Conservation (phyloP, 2,888 invertebrate genomes). For the Melinopterus prodromus region DNA sequence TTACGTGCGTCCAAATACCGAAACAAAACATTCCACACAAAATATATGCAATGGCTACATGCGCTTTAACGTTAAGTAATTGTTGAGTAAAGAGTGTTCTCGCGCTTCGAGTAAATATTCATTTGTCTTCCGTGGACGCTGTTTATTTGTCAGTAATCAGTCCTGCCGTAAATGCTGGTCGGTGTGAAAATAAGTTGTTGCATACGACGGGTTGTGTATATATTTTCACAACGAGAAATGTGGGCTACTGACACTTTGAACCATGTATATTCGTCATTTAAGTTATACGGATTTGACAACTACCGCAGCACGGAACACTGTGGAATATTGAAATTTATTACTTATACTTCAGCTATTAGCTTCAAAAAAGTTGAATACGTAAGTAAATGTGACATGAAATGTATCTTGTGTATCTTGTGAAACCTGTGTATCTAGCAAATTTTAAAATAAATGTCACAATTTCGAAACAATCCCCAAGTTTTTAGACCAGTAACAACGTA, state of each 20-base stretch:
- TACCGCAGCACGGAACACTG: not conserved
- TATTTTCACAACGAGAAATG: not conserved
- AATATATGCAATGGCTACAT: not conserved
- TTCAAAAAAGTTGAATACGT: not conserved
- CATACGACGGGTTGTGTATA: not conserved
- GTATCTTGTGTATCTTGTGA: too few species aligned
- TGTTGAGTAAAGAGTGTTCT: not conserved
- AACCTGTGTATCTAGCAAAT: not conserved
- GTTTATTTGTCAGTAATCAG: not conserved
- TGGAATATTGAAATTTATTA: not conserved
- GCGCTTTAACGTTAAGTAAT: not conserved
- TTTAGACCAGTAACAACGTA: not conserved
- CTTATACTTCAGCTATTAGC: not conserved
- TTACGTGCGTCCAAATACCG: not conserved
- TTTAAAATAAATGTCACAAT: not conserved
- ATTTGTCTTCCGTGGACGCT: not conserved
- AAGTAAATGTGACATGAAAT: not conserved
- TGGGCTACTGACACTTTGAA: not conserved
- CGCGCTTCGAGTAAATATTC: not conserved
- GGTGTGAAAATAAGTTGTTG: not conserved
- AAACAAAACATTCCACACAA: not conserved
- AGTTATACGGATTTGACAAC: not conserved
- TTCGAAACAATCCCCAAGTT: not conserved
- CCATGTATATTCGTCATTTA: not conserved
- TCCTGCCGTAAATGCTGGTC: not conserved